These are phyloP conservation scores for Daboia siamensis DNA, from an alignment of 2,113 vertebrate genomes.

Conservation along the genomic window DNA sequence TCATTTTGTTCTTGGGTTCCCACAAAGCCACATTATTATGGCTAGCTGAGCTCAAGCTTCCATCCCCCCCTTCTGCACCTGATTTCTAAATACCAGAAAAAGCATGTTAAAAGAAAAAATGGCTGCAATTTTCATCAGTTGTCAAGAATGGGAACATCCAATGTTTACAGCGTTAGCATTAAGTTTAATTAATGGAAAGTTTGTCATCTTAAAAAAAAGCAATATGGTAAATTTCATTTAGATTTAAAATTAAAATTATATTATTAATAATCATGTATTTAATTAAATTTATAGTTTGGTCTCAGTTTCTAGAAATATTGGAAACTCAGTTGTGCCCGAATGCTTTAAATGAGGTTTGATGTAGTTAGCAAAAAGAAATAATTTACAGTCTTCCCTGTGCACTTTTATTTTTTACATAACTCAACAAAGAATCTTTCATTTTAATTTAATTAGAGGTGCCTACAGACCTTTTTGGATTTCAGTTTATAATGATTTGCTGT, in stretches of 20 bases:
- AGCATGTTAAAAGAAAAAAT: no score
- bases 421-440: neutral
- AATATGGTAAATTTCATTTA: neutral
- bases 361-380: neutral
- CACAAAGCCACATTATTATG: no score
- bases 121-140: no score
- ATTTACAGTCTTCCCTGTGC: neutral
- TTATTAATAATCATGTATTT: neutral
- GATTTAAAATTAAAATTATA: neutral
- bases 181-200: no score
- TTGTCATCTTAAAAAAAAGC: no score
- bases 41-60: no score
- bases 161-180: no score
- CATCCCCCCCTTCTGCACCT: no score
- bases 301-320: neutral
- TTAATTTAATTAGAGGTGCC: neutral
- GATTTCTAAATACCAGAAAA: no score
- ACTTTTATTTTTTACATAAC: neutral
- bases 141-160: no score
- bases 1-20: no score
- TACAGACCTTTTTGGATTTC: neutral
- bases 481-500: conserved; percentile 4
- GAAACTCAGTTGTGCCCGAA: neutral
- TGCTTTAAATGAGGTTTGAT: neutral
- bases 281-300: neutral